Percentiles rank a stretch among this genome's conserved stretches.
Evolutionary conservation across 2,888 invertebrate genomes (phyloP).

Genomic region (Buathra laborator): DNA sequence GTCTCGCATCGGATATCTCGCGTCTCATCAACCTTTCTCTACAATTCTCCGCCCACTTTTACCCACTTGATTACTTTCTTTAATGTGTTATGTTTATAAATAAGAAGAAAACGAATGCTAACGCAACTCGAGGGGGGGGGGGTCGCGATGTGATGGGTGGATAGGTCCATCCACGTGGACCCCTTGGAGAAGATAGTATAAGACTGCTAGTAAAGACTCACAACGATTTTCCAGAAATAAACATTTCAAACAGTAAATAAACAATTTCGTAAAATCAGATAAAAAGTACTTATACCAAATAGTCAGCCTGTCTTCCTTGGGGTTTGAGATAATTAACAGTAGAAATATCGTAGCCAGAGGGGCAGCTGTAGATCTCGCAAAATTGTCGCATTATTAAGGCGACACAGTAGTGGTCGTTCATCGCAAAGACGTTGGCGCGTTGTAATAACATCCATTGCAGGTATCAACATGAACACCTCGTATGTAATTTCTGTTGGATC

Average conservation of each 20-base stretch:
- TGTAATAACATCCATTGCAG: conserved; percentile 60
- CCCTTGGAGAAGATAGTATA: no score
- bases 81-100: conserved; percentile 35
- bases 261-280: no score
- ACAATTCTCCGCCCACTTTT: conserved; percentile 57
- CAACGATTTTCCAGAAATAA: no score
- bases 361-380: conserved; percentile 47
- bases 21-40: conserved; percentile 39
- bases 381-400: conserved; percentile 69
- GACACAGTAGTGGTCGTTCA: conserved; percentile 46
- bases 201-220: no score
- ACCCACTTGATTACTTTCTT: conserved; percentile 19
- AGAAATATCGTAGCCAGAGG: neutral
- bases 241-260: no score
- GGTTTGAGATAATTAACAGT: neutral
- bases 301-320: no score
- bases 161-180: no score
- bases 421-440: conserved; percentile 33
- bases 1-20: conserved; percentile 48
- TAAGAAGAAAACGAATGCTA: neutral
- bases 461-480: conserved; percentile 66
- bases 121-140: no score
- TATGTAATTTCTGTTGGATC: conserved; percentile 61
- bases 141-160: no score
- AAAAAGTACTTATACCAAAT: no score